Evolutionary conservation across 2,888 invertebrate species (phyloP).

Genomic region (Acheta domesticus): DNA sequence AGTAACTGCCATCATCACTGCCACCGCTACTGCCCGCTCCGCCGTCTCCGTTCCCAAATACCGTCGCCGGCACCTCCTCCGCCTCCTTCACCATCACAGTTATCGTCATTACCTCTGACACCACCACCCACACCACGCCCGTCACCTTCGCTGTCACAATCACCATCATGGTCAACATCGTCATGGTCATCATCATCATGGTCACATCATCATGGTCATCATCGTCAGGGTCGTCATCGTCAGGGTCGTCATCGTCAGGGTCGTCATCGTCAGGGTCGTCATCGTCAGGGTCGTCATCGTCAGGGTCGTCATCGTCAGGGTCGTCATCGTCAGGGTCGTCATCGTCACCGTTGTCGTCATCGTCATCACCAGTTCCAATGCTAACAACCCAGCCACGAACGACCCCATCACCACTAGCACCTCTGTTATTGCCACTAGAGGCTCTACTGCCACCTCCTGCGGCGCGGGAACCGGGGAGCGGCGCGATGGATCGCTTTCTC

Average conservation of each 20-base stretch:
- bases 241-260: background rate
- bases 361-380: background rate
- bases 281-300: background rate
- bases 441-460: constrained; percentile 11
- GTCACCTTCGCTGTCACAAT: background rate
- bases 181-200: background rate
- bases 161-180: background rate
- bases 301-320: background rate
- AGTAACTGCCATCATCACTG: background rate
- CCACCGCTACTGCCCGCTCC: background rate
- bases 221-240: background rate
- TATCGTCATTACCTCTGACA: background rate
- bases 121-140: background rate
- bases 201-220: background rate
- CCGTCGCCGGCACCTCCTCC: constrained; percentile 2
- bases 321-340: background rate
- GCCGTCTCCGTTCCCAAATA: background rate
- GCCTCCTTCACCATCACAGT: background rate
- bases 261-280: background rate
- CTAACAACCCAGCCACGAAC: too few species aligned
- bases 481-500: too few species aligned
- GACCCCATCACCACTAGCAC: too few species aligned
- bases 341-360: background rate
- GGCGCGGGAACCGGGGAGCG: background rate
- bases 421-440: background rate